phyloP scores from a whole-genome alignment of 1,140 invertebrate species.

The Pseudachorutes palmiensis region DNA sequence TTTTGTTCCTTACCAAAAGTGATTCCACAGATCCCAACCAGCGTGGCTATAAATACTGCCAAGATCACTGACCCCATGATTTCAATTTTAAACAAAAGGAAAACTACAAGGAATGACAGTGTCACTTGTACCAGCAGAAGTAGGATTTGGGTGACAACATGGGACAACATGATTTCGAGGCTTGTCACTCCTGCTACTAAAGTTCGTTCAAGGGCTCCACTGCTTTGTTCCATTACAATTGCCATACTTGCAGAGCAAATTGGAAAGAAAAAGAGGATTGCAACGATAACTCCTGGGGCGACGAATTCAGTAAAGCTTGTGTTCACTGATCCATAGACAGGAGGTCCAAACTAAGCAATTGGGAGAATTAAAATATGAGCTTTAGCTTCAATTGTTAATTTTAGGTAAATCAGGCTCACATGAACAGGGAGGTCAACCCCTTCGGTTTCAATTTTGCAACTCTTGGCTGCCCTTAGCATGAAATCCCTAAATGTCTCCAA shows the following conservation, averaged over 20 bases:
- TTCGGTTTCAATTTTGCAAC: constrained; percentile 66
- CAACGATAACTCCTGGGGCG: constrained; percentile 85
- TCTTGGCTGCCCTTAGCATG: constrained; percentile 56
- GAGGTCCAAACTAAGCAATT: constrained; percentile 56
- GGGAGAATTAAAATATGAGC: neutral
- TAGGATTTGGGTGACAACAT: constrained; percentile 83
- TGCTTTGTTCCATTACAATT: constrained; percentile 81
- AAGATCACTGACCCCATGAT: constrained; percentile 19
- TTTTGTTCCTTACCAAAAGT: constrained; percentile 18
- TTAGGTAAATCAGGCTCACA: constrained; percentile 25
- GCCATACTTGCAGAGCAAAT: constrained; percentile 87
- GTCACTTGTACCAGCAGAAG: constrained; percentile 85
- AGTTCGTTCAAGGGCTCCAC: constrained; percentile 74
- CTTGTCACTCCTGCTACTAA: constrained; percentile 75
- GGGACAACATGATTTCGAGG: constrained; percentile 79
- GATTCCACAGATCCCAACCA: constrained; percentile 27
- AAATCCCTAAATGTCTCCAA: constrained; percentile 70
- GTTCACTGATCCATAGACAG: constrained; percentile 75
- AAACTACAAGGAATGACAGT: constrained; percentile 58
- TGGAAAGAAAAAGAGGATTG: constrained; percentile 91
- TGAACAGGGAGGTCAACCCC: constrained; percentile 72
- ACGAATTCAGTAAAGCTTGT: constrained; percentile 91
- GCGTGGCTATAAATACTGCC: constrained; percentile 12
- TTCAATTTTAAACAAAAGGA: constrained; percentile 25
- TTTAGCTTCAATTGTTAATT: neutral